A percentile compares a stretch with the other conserved stretches of the same genome.
Conservation (phyloP, 2,888 invertebrate genomes). For the Caenorhabditis japonica region DNA sequence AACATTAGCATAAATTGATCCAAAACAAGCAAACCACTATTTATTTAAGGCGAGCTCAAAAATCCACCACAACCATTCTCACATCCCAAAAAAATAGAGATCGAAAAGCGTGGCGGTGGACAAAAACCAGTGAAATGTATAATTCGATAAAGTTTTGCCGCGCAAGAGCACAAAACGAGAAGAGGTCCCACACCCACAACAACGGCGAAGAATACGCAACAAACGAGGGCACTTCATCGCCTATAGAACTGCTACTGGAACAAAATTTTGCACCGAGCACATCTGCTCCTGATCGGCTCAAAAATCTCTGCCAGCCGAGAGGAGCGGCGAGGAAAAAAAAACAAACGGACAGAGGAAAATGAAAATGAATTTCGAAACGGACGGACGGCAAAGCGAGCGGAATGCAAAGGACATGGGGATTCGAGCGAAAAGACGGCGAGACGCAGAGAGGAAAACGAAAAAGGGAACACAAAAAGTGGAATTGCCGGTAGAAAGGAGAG, state of each 20-base stretch:
- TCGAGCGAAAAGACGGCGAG: slow-evolving; percentile 1
- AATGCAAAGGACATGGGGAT: not conserved
- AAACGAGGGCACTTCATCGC: slow-evolving; percentile 12
- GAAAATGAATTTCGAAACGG: slow-evolving; percentile 32
- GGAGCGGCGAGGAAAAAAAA: not conserved
- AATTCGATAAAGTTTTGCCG: slow-evolving; percentile 8
- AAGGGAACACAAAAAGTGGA: not conserved
- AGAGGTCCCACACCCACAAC: too few species aligned
- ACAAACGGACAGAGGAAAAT: not conserved
- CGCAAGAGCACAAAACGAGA: too few species aligned
- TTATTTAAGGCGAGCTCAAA: too few species aligned
- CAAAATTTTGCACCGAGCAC: not conserved
- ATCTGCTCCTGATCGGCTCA: slow-evolving; percentile 1
- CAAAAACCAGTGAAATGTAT: slow-evolving; percentile 1
- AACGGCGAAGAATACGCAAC: not conserved
- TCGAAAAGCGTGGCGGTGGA: not conserved
- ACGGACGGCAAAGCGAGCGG: slow-evolving; percentile 2
- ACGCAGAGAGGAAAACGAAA: slow-evolving; percentile 1
- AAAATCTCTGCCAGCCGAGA: too few species aligned
- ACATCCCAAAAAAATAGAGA: too few species aligned
- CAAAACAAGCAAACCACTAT: too few species aligned
- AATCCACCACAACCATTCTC: too few species aligned
- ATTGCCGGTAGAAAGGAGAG: too few species aligned
- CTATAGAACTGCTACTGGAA: not conserved
- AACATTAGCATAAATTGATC: too few species aligned